phyloP scores from a whole-genome alignment of 1,140 invertebrate species.

The Platyura marginata region DNA sequence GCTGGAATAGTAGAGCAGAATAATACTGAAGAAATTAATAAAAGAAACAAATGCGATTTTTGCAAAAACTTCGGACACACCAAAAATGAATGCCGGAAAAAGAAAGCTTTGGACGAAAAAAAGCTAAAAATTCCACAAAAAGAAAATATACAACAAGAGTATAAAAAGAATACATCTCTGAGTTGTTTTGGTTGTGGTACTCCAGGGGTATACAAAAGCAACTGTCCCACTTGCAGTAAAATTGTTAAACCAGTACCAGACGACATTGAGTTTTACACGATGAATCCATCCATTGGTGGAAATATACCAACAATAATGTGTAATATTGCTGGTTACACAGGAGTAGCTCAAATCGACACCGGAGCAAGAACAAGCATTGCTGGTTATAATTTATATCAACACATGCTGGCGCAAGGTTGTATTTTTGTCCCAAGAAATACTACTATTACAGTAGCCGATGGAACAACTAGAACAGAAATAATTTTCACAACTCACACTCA shows the following conservation, averaged over 20 bases:
- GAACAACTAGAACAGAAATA: constrained; percentile 1
- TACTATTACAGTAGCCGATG: constrained; percentile 3
- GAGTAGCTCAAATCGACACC: constrained; percentile 5
- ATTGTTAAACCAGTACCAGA: constrained; percentile 2
- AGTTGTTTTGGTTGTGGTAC: constrained; percentile 6
- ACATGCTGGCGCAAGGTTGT: not conserved
- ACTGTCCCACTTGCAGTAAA: constrained; percentile 4
- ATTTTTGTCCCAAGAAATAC: too few species aligned
- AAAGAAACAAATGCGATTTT: too few species aligned
- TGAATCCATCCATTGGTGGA: constrained; percentile 1
- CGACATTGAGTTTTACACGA: constrained; percentile 2
- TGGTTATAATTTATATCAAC: not conserved
- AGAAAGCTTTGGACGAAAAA: too few species aligned
- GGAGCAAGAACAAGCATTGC: constrained; percentile 5
- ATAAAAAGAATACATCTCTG: constrained; percentile 1
- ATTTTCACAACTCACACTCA: constrained; percentile 2
- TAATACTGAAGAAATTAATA: too few species aligned
- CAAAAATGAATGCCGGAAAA: too few species aligned
- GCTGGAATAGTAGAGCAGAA: too few species aligned
- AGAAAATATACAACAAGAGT: too few species aligned
- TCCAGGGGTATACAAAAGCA: not conserved
- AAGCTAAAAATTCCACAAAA: too few species aligned
- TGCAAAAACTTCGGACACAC: too few species aligned
- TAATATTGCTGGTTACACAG: constrained; percentile 4
- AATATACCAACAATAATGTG: constrained; percentile 2